Base-by-base conservation (phyloP, 2,888 invertebrate genomes). In the Lepidonotus clava region DNA sequence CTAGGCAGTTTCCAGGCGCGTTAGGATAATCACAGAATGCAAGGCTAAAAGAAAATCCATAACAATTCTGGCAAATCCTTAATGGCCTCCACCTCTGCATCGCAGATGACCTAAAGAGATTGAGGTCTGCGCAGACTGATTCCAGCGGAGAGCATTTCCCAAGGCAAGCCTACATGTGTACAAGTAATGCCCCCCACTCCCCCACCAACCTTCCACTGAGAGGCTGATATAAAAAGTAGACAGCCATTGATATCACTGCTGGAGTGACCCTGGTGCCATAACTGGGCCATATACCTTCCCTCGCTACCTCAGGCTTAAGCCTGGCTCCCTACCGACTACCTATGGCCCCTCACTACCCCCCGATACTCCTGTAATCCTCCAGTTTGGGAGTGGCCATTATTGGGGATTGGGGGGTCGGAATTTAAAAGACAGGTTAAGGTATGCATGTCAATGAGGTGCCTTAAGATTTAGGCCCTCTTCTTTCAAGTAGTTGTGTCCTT, bases 181-280 rank as follows among this genome's bases (percentile, higher is more conserved):
- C 36, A 21, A 38, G 71, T 71, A 71, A 71, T 71, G 34, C 38
- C 38, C n/a, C n/a, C n/a, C n/a, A n/a, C 71, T 71, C 71, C 36
- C 71, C 34, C 71, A 18, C 38, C 21, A 71, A 38, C 71, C 71
- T 6, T 34, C 38, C 71, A 36, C 4, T n/a, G 71, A n/a, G 34
- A 34, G 14, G n/a, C 36, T 11, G 71, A 38, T 71, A n/a, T 36
- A 71, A 38, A 34, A 38, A 61, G 36, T 34, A 14, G 0, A 21
- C 21, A 14, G 36, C 36, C n/a, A 38, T 34, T 71, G 71, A 71
- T 71, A 71, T 18, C n/a, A 38, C 71, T 34, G 4, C n/a, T 5
- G n/a, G 71, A 14, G 71, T 71, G 71, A 71, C 71, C 71, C 36
- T 34, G 36, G 34, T 1, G 21, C 21, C 11, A 24, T 71, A 71